Evolutionary conservation across 2,113 vertebrate genomes (phyloP), one percentile per base, ranked within the genome.

Genomic region (Rhodinocichla rosea): DNA sequence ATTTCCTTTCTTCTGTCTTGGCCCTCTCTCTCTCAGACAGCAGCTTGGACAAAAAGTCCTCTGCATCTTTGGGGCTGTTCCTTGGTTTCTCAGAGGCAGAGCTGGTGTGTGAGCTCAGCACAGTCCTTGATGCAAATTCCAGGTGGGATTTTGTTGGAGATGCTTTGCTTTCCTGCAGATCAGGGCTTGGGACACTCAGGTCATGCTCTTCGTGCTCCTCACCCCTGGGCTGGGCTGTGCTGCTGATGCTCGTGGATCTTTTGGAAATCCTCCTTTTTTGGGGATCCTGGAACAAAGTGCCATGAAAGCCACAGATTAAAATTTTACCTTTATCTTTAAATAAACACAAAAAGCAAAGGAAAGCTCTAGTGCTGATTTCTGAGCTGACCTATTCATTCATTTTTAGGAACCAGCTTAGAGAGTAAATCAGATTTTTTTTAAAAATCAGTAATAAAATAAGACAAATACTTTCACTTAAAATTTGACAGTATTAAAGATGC

Each of bases 281-380:
- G 64, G 97, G 93, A 65, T 98, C 99, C 99, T 99, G 69, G 42
- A 59, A 76, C 76, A 22, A 65, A n/a, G 21, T 3, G 30, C 45
- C 81, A 62, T 68, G 16, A 89, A 30, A 92, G 40, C 5, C 39
- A 57, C 1, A 64, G 13, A 55, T 87, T 52, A 82, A 37, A 44
- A 52, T 28, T 11, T 21, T 2, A 6, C 8, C 23, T 32, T 53
- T 32, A 26, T 6, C 22, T 59, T 88, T 52, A 42, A 82, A 59
- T 6, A 26, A 56, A 39, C 22, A 37, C 3, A 3, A 45, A 69
- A 80, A 47, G 20, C 42, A 80, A 76, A 84, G 37, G n/a, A 69
- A 79, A 83, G 28, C 4, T 62, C n/a, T 40, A 8, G 23, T 32
- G 50, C 5, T n/a, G 17, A 69, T n/a, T 83, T 62, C 40, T 47